phyloP scores from a whole-genome alignment of 1,140 invertebrate genomes.

The Lucilia cuprina region DNA sequence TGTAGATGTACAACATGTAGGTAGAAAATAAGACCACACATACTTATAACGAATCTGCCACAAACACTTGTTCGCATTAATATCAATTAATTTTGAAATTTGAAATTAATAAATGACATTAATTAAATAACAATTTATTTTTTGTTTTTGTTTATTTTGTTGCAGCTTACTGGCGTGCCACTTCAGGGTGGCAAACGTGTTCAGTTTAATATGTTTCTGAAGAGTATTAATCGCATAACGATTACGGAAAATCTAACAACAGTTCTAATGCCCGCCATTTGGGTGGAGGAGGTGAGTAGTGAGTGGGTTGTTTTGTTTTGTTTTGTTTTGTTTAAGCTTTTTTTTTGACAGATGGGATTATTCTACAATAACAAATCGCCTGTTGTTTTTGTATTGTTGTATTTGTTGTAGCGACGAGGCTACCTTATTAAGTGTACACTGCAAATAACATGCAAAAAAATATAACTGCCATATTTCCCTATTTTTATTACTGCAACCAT shows the following conservation, averaged over 20 bases:
- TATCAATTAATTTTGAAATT: background rate
- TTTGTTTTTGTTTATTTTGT: constrained; percentile 40
- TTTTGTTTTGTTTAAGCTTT: no score
- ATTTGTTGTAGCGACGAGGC: no score
- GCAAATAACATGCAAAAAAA: no score
- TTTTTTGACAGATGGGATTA: no score
- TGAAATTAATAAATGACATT: background rate
- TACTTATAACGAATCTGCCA: background rate
- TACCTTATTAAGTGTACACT: no score
- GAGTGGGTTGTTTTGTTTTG: background rate
- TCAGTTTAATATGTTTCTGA: constrained; percentile 69
- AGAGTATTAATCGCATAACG: constrained; percentile 62
- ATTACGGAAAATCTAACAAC: constrained; percentile 64
- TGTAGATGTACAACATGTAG: constrained; percentile 69
- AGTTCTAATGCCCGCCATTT: constrained; percentile 67
- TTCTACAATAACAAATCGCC: no score
- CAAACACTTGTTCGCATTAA: background rate
- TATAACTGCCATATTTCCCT: no score
- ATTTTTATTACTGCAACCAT: background rate
- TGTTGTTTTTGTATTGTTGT: no score
- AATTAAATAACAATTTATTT: background rate
- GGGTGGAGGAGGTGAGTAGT: constrained; percentile 68
- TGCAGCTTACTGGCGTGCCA: constrained; percentile 67
- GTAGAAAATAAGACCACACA: constrained; percentile 43
- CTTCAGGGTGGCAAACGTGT: constrained; percentile 67